Evolutionary conservation across 2,888 invertebrate genomes (phyloP), one percentile per base, ranked within the genome.

Genomic region (Ornithoptera alexandrae): DNA sequence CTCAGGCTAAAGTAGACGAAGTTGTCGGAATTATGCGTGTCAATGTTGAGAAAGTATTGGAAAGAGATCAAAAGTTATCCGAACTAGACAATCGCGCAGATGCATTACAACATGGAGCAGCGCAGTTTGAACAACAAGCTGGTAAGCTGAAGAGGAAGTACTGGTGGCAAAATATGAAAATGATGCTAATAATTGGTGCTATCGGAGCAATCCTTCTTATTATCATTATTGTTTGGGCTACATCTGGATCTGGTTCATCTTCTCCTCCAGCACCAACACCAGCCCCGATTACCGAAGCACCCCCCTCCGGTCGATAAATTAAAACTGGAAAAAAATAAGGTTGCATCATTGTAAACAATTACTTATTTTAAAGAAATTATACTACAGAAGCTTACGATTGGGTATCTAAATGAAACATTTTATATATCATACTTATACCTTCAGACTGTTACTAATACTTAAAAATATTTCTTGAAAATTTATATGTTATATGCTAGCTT

Each of bases 101-200:
- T 95, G 98, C 98, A 72, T 92, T 98, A 75, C 97, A 98, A 82
- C 97, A 97, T 85, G 98, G 98, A 71, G 98, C 98, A 71, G 98
- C 98, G 75, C 98, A 98, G 86, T 98, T 98, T 87, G 98, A 98
- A 92, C 98, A 98, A 80, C 98, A 98, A 86, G 98, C 98, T 76
- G 98, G 97, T 74, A 98, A 98, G 93, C 94, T 98, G 78, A 98
- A 98, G 93, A 94, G 98, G 85, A 98, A 98, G 92, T 98, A 97
- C 87, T 98, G 98, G 98, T 96, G 98, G 96, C 98, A 98, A 93
- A 98, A 98, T 92, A 94, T 98, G 89, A 98, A 98, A 94, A 97
- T 97, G 97, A 97, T 97, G 97, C 95, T 97, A 84, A 97, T 97
- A 77, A 96, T 97, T 94, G 97, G 97, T 80, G 96, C 96, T 78